Evolutionary conservation across 2,888 invertebrate species (phyloP), one percentile per base, ranked within the genome.

Genomic region (Miltochrista miniata): DNA sequence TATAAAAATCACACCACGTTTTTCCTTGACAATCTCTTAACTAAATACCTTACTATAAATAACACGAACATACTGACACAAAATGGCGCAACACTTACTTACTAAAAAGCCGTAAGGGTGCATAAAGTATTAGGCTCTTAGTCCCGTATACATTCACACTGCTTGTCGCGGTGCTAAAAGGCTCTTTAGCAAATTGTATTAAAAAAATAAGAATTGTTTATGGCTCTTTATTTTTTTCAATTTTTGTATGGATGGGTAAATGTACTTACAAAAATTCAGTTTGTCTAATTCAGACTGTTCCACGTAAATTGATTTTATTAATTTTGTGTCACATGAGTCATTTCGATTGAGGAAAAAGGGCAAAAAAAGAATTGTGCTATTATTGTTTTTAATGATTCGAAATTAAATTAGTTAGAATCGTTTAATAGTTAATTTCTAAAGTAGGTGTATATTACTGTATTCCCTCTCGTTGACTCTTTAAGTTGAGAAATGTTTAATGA

Each of bases 111-210:
- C 70, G 62, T 56, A 67, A 78, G 89, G 90, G 90, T 90, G 90
- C 86, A 90, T 90, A 90, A 78, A 78, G 74, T 84, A 90, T 72
- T 83, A 86, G 86, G 87, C 87, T 87, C 80, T 89, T 82, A 86
- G 79, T 54, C 59, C 57, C 68, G 76, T 85, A 81, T 83, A 80
- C 74, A 76, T 79, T 86, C 82, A 79, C 83, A 81, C 83, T 77
- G 81, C 72, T 70, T 69, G 59, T 68, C 68, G 60, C 57, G 50
- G 18, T 50, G 43, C 49, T 54, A 51, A 59, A 61, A 51, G 56
- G 64, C 51, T 51, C 56, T 62, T 63, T 44, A 51, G 45, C 45
- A 60, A 62, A 67, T 62, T 68, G 53, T 61, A 58, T 63, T 56
- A 60, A 56, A 58, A 61, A 36, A 41, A 42, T 37, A 38, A 38